Base-by-base conservation (phyloP, 2,113 vertebrate species). In the Chascanopsetta lugubris region DNA sequence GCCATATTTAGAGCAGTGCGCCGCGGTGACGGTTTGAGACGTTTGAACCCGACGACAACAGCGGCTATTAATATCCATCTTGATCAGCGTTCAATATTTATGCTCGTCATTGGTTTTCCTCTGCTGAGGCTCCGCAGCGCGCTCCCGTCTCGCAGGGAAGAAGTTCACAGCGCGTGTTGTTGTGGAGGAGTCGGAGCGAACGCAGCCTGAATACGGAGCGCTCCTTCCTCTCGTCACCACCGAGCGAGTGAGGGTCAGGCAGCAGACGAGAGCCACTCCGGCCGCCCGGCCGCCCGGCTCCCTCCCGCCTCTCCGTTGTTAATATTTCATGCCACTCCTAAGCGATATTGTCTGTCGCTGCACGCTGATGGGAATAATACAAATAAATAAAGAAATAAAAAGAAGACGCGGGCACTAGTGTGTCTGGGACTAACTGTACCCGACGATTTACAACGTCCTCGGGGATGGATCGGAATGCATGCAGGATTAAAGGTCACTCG, bases 301-400 rank as follows among this genome's bases (percentile, higher is more conserved):
- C 11, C 48, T 69, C 45, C 54, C 47, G 27, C 68, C 80, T 68
- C 69, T 62, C 26, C 71, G 42, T 26, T 76, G 70, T 79, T 87
- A 86, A 89, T 86, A 88, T 86, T 85, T 87, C 30, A 84, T 83
- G 80, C 69, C 48, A 49, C 54, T 85, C 72, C 29, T 80, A 73
- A 80, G 76, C 60, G 66, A 86, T 83, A 73, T 85, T 88, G 75
- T 80, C 84, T 81, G 78, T 75, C 69, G 57, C 78, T 80, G 21
- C 61, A 18, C 48, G 26, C 61, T 79, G 71, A 85, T 80, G 72
- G 70, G n/a, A n/a, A n/a, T n/a, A n/a, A n/a, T n/a, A n/a, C n/a
- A n/a, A n/a, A n/a, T n/a, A n/a, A n/a, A n/a, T n/a, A n/a, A n/a
- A n/a, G n/a, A n/a, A n/a, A n/a, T n/a, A n/a, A 64, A 75, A 69